These are phyloP conservation scores for Polypterus senegalus DNA, from an alignment of 2,113 vertebrate species.

Conservation along the genomic window DNA sequence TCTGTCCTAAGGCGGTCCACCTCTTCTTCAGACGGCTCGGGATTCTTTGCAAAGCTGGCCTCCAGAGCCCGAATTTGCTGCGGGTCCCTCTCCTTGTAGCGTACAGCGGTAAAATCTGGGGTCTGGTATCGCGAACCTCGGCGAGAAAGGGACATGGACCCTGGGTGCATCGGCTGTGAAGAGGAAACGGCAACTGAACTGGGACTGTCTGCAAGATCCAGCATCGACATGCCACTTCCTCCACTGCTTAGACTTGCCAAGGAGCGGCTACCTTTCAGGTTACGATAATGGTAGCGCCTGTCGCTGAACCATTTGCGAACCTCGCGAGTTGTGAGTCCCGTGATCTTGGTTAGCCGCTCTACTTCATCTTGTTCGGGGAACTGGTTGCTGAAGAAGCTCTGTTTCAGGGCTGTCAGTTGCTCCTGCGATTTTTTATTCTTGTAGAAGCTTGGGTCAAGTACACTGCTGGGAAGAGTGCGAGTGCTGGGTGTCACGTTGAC, in stretches of 20 bases:
- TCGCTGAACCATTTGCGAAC: constrained; percentile 98
- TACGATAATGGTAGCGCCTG: constrained; percentile 84
- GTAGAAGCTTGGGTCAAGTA: constrained; percentile 70
- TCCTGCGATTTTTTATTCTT: constrained; percentile 93
- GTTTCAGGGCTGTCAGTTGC: constrained; percentile 79
- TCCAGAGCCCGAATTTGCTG: constrained; percentile 85
- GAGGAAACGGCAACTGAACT: constrained; percentile 22
- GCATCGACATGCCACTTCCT: constrained; percentile 17
- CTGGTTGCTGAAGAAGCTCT: constrained; percentile 76
- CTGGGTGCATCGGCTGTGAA: constrained; percentile 35
- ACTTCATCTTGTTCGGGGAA: constrained; percentile 89
- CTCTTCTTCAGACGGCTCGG: constrained; percentile 69
- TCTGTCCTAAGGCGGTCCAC: constrained; percentile 77
- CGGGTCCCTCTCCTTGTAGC: constrained; percentile 86
- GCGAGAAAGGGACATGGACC: constrained; percentile 43
- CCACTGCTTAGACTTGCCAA: constrained; percentile 31
- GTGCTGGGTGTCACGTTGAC: constrained; percentile 48
- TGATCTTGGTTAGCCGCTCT: constrained; percentile 73
- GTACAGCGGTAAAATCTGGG: constrained; percentile 78
- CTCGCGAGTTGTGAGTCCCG: constrained; percentile 76
- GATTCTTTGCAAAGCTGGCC: constrained; percentile 70
- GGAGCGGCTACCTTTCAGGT: constrained; percentile 61
- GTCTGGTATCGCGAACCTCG: constrained; percentile 71
- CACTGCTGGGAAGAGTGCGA: constrained; percentile 38
- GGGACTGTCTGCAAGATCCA: constrained; percentile 39